Base-by-base conservation (phyloP, 2,113 vertebrate genomes). In the Collichthys lucidus region DNA sequence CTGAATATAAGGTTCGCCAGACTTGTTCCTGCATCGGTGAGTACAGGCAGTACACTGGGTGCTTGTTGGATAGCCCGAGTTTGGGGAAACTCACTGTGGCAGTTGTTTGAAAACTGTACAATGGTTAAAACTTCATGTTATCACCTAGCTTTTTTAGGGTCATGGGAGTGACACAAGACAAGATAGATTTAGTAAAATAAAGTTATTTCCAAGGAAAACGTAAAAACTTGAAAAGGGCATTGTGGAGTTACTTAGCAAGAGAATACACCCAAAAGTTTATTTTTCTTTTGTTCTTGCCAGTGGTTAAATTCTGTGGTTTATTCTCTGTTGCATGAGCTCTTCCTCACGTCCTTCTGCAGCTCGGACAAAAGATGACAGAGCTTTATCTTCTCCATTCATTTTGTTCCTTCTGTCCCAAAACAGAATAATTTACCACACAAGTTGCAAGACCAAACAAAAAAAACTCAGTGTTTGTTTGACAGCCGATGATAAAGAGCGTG, bases 361-460 rank as follows among this genome's bases (percentile, higher is more conserved):
- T 67, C 4, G 1, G 19, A 49, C 29, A 62, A 19, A 85, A 40
- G 35, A 40, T 40, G 8, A 2, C 1, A 4, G 0, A 46, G 14
- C 4, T 42, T 42, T 1, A 4, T 42, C 42, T 44, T 16, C 24
- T 49, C 31, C 52, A 26, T 35, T 62, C 22, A 52, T 15, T 53
- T 62, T 71, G 26, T 16, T 72, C 26, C 56, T 44, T 74, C 19
- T 20, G n/a, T 22, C 26, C 16, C 61, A 22, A 60, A 74, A 49
- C 55, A 50, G 44, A 80, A 61, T 60, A 0, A 86, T 84, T 64
- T 75, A 76, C 79, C 75, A 67, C 81, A 82, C 84, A 84, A 74
- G 79, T 56, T 60, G 65, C 12, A 53, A 55, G 5, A 71, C 60
- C 79, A 76, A 57, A 75, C 52, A 24, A 44, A 24, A 67, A 67